Evolutionary conservation across 2,888 invertebrate species (phyloP).

Genomic region (Argyresthia albistria): DNA sequence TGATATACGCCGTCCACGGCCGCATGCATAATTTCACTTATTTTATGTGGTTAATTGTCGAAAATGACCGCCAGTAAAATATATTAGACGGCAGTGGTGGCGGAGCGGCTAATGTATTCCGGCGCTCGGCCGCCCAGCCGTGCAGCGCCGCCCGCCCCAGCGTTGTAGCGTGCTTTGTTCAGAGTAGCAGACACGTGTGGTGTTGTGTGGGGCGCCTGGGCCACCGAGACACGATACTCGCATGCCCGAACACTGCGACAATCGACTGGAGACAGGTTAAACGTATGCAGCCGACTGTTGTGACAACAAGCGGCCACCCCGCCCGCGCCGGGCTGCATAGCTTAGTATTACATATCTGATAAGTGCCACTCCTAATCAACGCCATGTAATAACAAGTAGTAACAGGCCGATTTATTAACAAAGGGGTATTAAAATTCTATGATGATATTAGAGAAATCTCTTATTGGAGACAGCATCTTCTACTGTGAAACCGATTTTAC

Average conservation of each 20-base stretch:
- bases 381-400: too few species aligned
- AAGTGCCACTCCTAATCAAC: too few species aligned
- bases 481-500: too few species aligned
- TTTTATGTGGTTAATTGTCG: conserved; percentile 73
- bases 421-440: too few species aligned
- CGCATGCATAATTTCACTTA: conserved; percentile 73
- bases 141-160: conserved; percentile 33
- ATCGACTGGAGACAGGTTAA: conserved; percentile 1
- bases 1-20: conserved; percentile 71
- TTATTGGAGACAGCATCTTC: too few species aligned
- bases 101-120: conserved; percentile 59
- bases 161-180: conserved; percentile 35
- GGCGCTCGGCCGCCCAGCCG: conserved; percentile 35
- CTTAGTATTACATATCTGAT: too few species aligned
- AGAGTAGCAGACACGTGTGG: conserved; percentile 13
- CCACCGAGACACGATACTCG: background rate
- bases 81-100: conserved; percentile 59
- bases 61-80: conserved; percentile 71
- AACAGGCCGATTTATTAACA: too few species aligned
- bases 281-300: background rate
- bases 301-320: background rate
- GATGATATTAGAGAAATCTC: too few species aligned
- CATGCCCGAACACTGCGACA: background rate
- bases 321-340: too few species aligned
- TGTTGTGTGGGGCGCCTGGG: conserved; percentile 8